Evolutionary conservation across 2,797 vertebrate genomes (phyloP).

Genomic region (Neoniphon sammara): DNA sequence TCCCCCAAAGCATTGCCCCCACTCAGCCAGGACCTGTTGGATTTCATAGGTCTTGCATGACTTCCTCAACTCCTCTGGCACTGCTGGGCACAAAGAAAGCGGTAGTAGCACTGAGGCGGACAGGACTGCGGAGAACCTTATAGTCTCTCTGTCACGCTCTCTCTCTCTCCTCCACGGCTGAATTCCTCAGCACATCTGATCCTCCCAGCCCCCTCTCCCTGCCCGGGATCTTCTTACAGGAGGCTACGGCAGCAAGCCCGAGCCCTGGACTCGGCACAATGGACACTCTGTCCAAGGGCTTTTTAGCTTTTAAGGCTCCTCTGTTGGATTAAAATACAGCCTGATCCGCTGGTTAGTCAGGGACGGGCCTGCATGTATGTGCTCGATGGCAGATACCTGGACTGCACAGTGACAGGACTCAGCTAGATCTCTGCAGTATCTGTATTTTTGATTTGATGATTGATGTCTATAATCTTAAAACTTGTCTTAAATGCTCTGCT

Average conservation of each 20-base stretch:
- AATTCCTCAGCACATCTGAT: slow-evolving; percentile 86
- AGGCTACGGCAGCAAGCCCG: slow-evolving; percentile 60
- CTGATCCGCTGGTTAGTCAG: slow-evolving; percentile 30
- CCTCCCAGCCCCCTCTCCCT: slow-evolving; percentile 57
- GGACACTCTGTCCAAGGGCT: slow-evolving; percentile 80
- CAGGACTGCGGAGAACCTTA: slow-evolving; percentile 34
- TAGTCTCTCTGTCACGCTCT: slow-evolving; percentile 38
- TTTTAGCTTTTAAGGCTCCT: slow-evolving; percentile 76
- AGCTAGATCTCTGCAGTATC: not conserved
- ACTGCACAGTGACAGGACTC: not conserved
- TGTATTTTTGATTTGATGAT: not conserved
- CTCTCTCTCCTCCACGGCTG: slow-evolving; percentile 57
- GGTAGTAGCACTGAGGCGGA: slow-evolving; percentile 40
- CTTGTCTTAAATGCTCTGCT: not conserved
- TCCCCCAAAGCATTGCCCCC: slow-evolving; percentile 14
- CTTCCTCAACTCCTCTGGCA: slow-evolving; percentile 15
- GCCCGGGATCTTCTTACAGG: slow-evolving; percentile 81
- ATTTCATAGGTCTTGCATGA: slow-evolving; percentile 52
- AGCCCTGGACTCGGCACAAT: slow-evolving; percentile 77
- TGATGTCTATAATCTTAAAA: not conserved
- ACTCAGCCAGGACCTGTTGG: slow-evolving; percentile 40
- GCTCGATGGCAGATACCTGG: slow-evolving; percentile 31
- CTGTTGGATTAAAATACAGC: slow-evolving; percentile 70
- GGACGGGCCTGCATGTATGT: slow-evolving; percentile 19
- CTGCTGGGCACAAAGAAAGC: slow-evolving; percentile 44